Conservation (phyloP, 1,140 invertebrate species). For the Contarinia nasturtii region DNA sequence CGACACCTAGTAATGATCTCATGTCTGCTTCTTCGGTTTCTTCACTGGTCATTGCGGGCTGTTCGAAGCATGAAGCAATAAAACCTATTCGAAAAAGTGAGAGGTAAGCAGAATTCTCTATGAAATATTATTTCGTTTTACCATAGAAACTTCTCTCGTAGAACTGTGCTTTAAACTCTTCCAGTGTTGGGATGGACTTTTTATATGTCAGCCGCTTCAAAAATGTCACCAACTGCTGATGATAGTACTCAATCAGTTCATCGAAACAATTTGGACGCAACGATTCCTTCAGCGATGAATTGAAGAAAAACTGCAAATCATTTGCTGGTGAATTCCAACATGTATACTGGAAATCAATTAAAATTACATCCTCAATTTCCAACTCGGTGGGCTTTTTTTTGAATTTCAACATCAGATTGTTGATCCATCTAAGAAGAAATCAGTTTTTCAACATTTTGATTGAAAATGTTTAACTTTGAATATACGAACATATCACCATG, state of each 20-base stretch:
- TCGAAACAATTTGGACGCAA: conserved; percentile 13
- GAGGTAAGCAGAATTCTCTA: too few relatives aligned
- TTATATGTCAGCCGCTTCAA: conserved; percentile 12
- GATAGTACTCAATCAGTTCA: conserved; percentile 16
- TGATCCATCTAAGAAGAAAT: conserved; percentile 27
- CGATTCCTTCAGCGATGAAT: conserved; percentile 15
- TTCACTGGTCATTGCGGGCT: conserved; percentile 14
- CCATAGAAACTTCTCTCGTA: conserved; percentile 17
- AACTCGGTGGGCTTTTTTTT: conserved; percentile 17
- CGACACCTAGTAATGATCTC: conserved; percentile 13
- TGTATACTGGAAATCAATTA: conserved; percentile 21
- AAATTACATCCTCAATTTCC: conserved; percentile 20
- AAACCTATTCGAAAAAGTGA: conserved; percentile 9
- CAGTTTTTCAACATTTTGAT: too few relatives aligned
- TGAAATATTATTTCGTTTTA: conserved; percentile 4
- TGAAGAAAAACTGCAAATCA: conserved; percentile 21
- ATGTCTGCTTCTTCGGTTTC: conserved; percentile 19
- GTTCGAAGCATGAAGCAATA: conserved; percentile 11
- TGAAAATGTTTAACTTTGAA: too few relatives aligned
- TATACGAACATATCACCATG: conserved; percentile 32
- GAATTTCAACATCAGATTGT: conserved; percentile 41
- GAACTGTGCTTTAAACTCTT: conserved; percentile 13
- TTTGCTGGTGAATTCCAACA: conserved; percentile 18
- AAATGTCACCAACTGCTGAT: conserved; percentile 9
- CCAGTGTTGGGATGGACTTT: conserved; percentile 14